Conservation (phyloP, 2,113 vertebrate genomes). For the Atherinomorus stipes region DNA sequence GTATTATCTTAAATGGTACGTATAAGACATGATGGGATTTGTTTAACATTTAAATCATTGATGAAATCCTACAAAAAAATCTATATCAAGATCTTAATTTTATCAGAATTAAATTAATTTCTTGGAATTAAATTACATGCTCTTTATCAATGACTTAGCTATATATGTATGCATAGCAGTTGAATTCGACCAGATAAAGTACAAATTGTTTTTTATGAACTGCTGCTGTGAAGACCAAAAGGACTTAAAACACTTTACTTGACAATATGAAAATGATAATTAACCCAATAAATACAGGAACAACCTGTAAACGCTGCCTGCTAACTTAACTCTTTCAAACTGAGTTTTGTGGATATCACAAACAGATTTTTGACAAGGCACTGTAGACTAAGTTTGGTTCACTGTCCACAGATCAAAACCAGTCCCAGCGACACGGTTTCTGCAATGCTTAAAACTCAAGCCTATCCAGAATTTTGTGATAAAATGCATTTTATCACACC, state of each 20-base stretch:
- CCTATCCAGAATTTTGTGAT: conserved; percentile 8
- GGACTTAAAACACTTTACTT: neutral
- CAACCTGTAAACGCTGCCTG: conserved; percentile 76
- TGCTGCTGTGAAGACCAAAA: conserved; percentile 12
- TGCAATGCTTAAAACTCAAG: conserved; percentile 18
- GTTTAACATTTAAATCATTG: conserved; percentile 6
- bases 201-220: neutral
- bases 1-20: conserved; percentile 17
- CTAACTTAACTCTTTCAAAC: conserved; percentile 46
- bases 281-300: conserved; percentile 42
- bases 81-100: conserved; percentile 19
- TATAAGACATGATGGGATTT: neutral
- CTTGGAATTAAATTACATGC: conserved; percentile 8
- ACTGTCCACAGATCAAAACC: conserved; percentile 61
- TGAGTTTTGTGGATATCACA: conserved; percentile 54
- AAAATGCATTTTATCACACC: conserved; percentile 19
- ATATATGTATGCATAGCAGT: conserved; percentile 14
- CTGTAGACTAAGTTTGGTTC: conserved; percentile 73
- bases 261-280: neutral
- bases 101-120: conserved; percentile 13
- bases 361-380: conserved; percentile 78
- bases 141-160: neutral
- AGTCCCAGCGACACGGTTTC: conserved; percentile 41
- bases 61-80: conserved; percentile 22
- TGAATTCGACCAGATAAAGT: conserved; percentile 10